Evolutionary conservation across 2,113 vertebrate species (phyloP), one percentile per base, ranked within the genome.

Genomic region (Prinia subflava): DNA sequence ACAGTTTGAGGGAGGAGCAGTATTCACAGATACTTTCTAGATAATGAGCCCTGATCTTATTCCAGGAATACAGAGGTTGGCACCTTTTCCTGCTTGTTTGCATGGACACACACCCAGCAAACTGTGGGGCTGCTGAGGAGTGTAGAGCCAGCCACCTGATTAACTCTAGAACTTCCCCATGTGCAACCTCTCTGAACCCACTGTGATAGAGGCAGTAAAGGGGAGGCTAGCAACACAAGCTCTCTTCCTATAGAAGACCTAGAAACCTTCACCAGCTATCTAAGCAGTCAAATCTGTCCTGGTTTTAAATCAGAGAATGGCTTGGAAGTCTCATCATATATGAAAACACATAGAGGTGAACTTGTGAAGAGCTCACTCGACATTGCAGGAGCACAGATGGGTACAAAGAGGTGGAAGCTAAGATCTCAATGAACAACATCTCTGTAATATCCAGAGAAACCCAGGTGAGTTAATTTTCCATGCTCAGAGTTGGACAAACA

Each of bases 41-140:
- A 78, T 59, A 33, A 15, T 5, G 1, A 46, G 7, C 25, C 14
- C 15, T 83, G 46, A 41, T 69, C 53, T 37, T 44, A 25, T 70
- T 73, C 33, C 46, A 55, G 33, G 62, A 76, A 44, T 28, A 37
- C 11, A 47, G 35, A 69, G 13, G 9, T 27, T 64, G 15, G 17
- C 56, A 39, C 10, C 5, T 88, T 65, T 78, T 79, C 25, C 53
- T 68, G 10, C 9, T 44, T 44, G 19, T 41, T 56, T 75, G 11
- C 39, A 44, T 11, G 52, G 22, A 77, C 10, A 31, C 5, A 13
- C 7, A 71, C 33, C 16, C 20, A 77, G 44, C 19, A 92, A 92
- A 88, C 35, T 35, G 13, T 0, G 0, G 25, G 22, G 49, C 39
- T 15, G 8, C 25, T 52, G 56, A 8, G 30, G 27, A 84, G 22